Evolutionary conservation across 2,797 vertebrate species (phyloP), one percentile per base, ranked within the genome.

Genomic region (Anabas testudineus): DNA sequence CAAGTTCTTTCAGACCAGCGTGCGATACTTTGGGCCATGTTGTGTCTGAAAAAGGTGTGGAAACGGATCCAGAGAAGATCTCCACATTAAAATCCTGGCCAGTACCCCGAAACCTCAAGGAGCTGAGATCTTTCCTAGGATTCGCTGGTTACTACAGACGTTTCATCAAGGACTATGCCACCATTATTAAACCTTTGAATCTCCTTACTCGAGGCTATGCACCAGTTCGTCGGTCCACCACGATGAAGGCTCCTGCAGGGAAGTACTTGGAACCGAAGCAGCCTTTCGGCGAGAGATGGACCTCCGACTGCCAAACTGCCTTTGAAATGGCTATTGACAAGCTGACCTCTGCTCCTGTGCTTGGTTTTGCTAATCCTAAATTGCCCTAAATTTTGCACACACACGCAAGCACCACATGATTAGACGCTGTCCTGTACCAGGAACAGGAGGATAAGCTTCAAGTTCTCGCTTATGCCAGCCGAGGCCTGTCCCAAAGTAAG

Each of bases 351-450:
- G 5, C 24, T 2, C 6, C 16, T 0, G 39, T 57, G 1, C 12
- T 57, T 5, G 39, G 22, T 5, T 57, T 18, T 12, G 55, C 37
- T 24, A n/a, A 57, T 26, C 55, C 39, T 1, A 30, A 42, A 5
- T 37, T 30, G 15, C 55, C 55, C 0, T 57, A 57, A 6, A 7
- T 28, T 1, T 9, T 57, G 22, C 39, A 61, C 34, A 37, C 58
- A 1, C 3, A 48, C n/a, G 15, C 58, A 7, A 26, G 46, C 15
- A 61, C 19, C 9, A 61, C 34, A 10, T 45, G 30, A 4, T 2
- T 48, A 10, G 58, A 45, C 24, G 34, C 43, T 7, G 43, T 58
- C 7, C 18, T 61, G 13, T 61, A 48, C 30, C 58, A 61, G 32
- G 43, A 61, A n/a, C 30, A 61, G 15, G 30, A 48, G 15, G 58